Evolutionary conservation across 2,888 invertebrate species (phyloP).

Genomic region (Onchidella celtica): DNA sequence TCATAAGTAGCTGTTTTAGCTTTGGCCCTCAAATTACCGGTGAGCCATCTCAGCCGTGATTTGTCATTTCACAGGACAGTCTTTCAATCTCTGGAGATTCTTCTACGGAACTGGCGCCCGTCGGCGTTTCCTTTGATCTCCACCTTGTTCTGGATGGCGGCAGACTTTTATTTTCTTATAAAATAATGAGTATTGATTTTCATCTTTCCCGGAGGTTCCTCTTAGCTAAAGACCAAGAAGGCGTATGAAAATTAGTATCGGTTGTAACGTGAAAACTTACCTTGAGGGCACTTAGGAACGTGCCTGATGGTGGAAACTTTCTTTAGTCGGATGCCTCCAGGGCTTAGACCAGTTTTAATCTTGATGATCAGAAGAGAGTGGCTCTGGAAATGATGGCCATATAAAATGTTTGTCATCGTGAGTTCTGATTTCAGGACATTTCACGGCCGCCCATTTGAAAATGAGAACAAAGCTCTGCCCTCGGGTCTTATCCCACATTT

Average conservation of each 20-base stretch:
- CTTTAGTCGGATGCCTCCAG: no score
- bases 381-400: no score
- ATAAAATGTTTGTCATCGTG: no score
- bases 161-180: conserved; percentile 21
- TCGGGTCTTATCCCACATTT: no score
- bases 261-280: background rate
- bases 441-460: no score
- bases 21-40: conserved; percentile 25
- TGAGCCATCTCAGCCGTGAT: conserved; percentile 20
- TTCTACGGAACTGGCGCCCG: background rate
- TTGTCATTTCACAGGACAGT: conserved; percentile 30
- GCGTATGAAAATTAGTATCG: conserved; percentile 13
- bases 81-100: background rate
- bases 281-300: background rate
- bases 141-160: background rate
- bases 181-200: conserved; percentile 38
- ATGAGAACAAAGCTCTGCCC: no score
- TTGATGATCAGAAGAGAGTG: no score
- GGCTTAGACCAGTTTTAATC: no score
- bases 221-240: background rate
- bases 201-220: background rate
- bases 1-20: conserved; percentile 23
- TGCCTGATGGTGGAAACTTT: background rate
- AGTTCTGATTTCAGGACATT: no score
- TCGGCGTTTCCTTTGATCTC: conserved; percentile 15